A percentile compares a stretch with the other conserved stretches of the same genome.
phyloP scores from a whole-genome alignment of 2,888 invertebrate genomes.

The Tinea semifulvella region DNA sequence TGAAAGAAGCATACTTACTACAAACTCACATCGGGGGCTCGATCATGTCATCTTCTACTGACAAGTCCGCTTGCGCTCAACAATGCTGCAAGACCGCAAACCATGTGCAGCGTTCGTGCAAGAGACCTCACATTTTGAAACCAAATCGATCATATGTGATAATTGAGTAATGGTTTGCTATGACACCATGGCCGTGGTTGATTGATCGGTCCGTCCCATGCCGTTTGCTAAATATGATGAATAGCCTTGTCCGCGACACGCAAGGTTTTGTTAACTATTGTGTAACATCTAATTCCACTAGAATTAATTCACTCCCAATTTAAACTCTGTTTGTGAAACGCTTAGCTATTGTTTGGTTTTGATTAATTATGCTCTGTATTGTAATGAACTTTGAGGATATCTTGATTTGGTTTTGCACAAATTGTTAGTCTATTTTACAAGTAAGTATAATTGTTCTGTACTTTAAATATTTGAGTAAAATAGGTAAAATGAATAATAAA shows the following conservation, averaged over 20 bases:
- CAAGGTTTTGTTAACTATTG: not conserved
- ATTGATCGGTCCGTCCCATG: slow-evolving; percentile 32
- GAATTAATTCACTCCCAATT: slow-evolving; percentile 3
- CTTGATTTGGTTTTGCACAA: not conserved
- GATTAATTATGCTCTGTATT: not conserved
- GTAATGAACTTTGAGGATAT: not conserved
- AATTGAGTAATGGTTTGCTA: slow-evolving; percentile 47
- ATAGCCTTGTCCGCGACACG: slow-evolving; percentile 23
- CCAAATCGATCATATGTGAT: slow-evolving; percentile 18
- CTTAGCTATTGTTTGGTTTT: not conserved
- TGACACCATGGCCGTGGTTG: slow-evolving; percentile 31
- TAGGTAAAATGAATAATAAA: too few species aligned
- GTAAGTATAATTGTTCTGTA: too few species aligned
- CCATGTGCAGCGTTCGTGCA: too few species aligned
- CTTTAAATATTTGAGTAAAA: too few species aligned
- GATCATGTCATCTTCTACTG: too few species aligned
- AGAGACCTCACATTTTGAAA: not conserved
- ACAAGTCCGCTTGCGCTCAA: too few species aligned
- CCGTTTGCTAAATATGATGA: slow-evolving; percentile 34
- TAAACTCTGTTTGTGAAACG: slow-evolving; percentile 6
- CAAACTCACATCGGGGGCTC: too few species aligned
- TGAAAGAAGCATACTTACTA: too few species aligned
- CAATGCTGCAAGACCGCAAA: too few species aligned
- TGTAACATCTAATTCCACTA: not conserved
- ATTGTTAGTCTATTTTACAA: too few species aligned